Evolutionary conservation across 2,888 invertebrate species (phyloP).

Genomic region (Onthophagus sagittarius): DNA sequence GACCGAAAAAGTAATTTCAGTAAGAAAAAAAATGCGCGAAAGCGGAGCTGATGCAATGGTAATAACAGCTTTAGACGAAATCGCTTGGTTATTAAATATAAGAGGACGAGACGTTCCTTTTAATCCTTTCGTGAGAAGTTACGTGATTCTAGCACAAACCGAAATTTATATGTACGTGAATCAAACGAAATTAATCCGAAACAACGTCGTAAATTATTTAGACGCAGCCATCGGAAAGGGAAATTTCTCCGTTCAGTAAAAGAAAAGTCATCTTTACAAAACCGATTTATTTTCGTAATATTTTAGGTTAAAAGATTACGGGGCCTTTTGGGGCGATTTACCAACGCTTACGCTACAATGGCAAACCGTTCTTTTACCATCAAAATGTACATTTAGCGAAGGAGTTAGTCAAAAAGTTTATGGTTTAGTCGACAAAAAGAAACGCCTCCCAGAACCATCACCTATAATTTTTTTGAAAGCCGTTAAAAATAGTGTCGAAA

Average conservation of each 20-base stretch:
- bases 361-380: conserved; percentile 65
- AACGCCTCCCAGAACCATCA: conserved; percentile 62
- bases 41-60: conserved; percentile 73
- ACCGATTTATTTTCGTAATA: background rate
- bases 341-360: conserved; percentile 61
- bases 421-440: conserved; percentile 56
- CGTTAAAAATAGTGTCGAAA: conserved; percentile 78
- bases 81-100: conserved; percentile 85
- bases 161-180: conserved; percentile 70
- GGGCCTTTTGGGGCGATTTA: conserved; percentile 66
- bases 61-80: conserved; percentile 81
- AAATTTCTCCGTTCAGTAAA: conserved; percentile 62
- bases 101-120: conserved; percentile 80
- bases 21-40: conserved; percentile 60
- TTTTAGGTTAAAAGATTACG: conserved; percentile 64
- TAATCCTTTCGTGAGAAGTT: conserved; percentile 76
- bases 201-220: conserved; percentile 48
- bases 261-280: conserved; percentile 18
- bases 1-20: conserved; percentile 68
- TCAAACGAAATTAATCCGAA: conserved; percentile 55
- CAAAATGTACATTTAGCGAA: conserved; percentile 64
- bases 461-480: conserved; percentile 85
- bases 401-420: conserved; percentile 71
- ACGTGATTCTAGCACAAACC: conserved; percentile 63
- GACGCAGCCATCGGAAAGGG: conserved; percentile 58